Evolutionary conservation across 2,888 invertebrate species (phyloP).

Genomic region (Cinara cedri): DNA sequence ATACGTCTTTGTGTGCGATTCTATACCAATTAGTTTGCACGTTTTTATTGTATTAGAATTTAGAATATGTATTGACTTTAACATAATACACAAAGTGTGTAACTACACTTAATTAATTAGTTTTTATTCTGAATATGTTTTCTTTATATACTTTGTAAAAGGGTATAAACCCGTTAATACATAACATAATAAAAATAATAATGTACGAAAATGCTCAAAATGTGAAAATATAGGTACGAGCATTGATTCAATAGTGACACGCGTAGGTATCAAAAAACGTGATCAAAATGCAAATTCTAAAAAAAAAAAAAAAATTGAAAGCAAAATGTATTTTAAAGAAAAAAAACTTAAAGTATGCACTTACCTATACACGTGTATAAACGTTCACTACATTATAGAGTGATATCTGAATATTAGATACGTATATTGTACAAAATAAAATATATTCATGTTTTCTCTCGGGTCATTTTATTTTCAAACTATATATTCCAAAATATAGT

Average conservation of each 20-base stretch:
- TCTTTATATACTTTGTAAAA: too few relatives aligned
- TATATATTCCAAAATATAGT: neutral
- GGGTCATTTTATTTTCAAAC: neutral
- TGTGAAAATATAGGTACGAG: neutral
- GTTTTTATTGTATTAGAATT: too few relatives aligned
- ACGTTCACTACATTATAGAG: neutral
- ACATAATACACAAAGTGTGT: too few relatives aligned
- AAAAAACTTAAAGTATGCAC: neutral
- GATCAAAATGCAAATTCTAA: slow-evolving; percentile 27
- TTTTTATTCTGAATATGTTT: too few relatives aligned
- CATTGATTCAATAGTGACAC: slow-evolving; percentile 25
- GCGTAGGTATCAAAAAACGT: slow-evolving; percentile 17
- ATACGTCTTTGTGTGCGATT: too few relatives aligned
- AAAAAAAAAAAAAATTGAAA: too few relatives aligned
- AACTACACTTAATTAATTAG: too few relatives aligned
- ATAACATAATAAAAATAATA: too few relatives aligned
- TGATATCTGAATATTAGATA: neutral
- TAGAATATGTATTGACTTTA: too few relatives aligned
- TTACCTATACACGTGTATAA: neutral
- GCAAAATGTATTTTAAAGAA: neutral
- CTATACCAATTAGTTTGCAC: too few relatives aligned
- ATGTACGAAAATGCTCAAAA: too few relatives aligned
- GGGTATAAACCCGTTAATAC: too few relatives aligned
- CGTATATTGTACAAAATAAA: neutral
- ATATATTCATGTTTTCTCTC: neutral